phyloP scores from a whole-genome alignment of 2,113 vertebrate species.

The Elaphurus davidianus region DNA sequence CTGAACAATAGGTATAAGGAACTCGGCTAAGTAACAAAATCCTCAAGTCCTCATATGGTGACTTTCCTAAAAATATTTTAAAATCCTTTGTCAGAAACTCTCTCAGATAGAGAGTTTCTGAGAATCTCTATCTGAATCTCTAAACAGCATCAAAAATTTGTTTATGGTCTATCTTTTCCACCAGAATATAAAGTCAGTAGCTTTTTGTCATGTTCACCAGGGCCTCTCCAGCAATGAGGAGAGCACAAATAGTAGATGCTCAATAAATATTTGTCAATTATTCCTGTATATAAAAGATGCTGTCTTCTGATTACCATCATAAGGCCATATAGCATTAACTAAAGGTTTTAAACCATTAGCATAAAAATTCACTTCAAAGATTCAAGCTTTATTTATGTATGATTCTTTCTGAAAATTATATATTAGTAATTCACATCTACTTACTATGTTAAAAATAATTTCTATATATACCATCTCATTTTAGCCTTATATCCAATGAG shows the following conservation, averaged over 20 bases:
- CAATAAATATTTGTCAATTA: background rate
- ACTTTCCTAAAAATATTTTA: background rate
- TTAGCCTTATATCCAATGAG: background rate
- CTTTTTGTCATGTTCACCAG: background rate
- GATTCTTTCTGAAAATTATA: background rate
- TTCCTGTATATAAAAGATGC: background rate
- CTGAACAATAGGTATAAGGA: background rate
- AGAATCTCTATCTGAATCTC: background rate
- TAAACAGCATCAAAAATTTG: background rate
- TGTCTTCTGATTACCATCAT: background rate
- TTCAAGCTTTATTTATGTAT: background rate
- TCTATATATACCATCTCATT: background rate
- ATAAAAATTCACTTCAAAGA: background rate
- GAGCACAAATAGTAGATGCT: background rate
- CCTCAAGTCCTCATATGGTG: background rate
- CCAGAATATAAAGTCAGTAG: background rate
- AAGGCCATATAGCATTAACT: background rate
- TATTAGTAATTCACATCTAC: background rate
- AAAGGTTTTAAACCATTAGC: background rate
- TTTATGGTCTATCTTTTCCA: background rate
- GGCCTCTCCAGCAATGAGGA: background rate
- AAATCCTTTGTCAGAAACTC: background rate
- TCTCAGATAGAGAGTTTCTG: background rate
- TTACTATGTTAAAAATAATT: background rate
- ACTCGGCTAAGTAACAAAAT: background rate